Conservation (phyloP, 2,113 vertebrate species). For the Chauna torquata region DNA sequence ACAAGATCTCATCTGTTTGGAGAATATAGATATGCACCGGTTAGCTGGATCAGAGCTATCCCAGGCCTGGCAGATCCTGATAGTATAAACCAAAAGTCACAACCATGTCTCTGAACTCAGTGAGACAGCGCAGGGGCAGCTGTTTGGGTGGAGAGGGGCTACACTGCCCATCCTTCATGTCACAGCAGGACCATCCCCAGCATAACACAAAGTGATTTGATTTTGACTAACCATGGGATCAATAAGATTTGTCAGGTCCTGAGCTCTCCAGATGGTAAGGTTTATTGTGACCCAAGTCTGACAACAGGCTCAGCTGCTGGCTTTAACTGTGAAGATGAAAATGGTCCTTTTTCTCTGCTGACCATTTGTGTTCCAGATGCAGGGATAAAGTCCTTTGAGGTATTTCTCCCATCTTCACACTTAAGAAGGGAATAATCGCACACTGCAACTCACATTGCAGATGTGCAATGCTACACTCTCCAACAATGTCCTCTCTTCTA, state of each 20-base stretch:
- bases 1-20: neutral
- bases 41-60: neutral
- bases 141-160: neutral
- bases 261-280: neutral
- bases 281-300: neutral
- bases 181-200: neutral
- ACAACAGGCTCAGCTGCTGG: neutral
- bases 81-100: neutral
- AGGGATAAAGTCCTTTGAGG: neutral
- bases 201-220: accelerated
- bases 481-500: neutral
- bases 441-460: too few relatives aligned
- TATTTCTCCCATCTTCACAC: neutral
- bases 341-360: neutral
- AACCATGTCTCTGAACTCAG: neutral
- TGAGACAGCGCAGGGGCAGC: neutral
- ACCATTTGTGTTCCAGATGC: neutral
- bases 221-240: neutral
- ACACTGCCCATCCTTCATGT: neutral
- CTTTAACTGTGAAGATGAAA: neutral
- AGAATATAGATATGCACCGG: neutral
- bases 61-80: neutral
- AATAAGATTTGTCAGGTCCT: neutral
- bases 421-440: neutral
- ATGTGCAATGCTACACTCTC: too few relatives aligned